phyloP scores from a whole-genome alignment of 2,797 vertebrate species.

The Crenuchus spilurus region DNA sequence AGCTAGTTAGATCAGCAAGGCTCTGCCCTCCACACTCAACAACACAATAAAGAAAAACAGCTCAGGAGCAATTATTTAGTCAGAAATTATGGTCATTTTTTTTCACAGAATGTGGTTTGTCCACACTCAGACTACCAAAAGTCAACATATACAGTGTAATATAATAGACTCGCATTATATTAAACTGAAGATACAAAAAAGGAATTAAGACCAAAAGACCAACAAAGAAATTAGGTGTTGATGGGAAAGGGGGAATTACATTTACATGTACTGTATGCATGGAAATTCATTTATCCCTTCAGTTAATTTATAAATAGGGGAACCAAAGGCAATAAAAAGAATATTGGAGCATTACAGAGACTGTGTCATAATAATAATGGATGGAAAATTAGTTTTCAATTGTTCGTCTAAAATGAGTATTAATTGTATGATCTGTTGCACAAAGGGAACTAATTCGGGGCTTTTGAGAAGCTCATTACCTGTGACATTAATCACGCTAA shows the following conservation, averaged over 20 bases:
- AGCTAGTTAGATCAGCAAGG: slow-evolving; percentile 22
- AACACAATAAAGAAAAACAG: slow-evolving; percentile 34
- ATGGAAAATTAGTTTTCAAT: slow-evolving; percentile 50
- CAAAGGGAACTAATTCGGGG: slow-evolving; percentile 45
- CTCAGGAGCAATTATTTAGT: slow-evolving; percentile 38
- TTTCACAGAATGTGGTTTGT: neutral
- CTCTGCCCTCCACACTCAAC: slow-evolving; percentile 17
- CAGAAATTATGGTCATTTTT: slow-evolving; percentile 5
- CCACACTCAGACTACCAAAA: no score
- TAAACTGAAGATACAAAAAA: neutral
- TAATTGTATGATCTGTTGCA: slow-evolving; percentile 51
- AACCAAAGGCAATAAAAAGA: slow-evolving; percentile 31
- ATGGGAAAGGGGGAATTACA: slow-evolving; percentile 40
- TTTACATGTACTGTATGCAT: slow-evolving; percentile 17
- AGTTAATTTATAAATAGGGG: slow-evolving; percentile 39
- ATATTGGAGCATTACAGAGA: slow-evolving; percentile 25
- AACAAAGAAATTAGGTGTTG: slow-evolving; percentile 28
- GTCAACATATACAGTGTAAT: no score
- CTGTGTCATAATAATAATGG: slow-evolving; percentile 46
- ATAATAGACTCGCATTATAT: no score
- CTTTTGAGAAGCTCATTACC: slow-evolving; percentile 52
- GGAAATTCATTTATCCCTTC: slow-evolving; percentile 29
- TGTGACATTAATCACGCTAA: slow-evolving; percentile 46
- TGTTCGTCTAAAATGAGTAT: slow-evolving; percentile 50
- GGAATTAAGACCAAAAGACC: slow-evolving; percentile 11